Base-by-base conservation (phyloP, 2,113 vertebrate species). In the Malurus melanocephalus region DNA sequence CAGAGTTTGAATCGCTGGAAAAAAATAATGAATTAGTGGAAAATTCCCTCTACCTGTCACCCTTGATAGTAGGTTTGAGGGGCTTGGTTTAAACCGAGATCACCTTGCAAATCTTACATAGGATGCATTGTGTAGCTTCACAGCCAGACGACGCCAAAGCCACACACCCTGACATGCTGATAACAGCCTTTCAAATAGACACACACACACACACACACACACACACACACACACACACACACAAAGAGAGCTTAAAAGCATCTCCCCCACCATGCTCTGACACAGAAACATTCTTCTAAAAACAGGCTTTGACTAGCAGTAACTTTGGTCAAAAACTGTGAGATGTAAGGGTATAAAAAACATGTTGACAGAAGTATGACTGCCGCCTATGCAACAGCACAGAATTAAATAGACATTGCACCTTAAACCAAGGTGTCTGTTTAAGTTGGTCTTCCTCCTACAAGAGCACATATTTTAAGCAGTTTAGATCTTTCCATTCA, bases 91-190 rank as follows among this genome's bases (percentile, higher is more conserved):
- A 79, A 80, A 68, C 12, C 0, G 8, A 59, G 87, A 93, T 96
- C 82, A 13, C 77, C 67, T 96, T 93, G 57, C 92, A 78, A 13
- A 48, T 51, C 87, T 94, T 88, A 97, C 82, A 94, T 80, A 93
- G 61, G 68, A 45, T 72, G 91, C 52, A 94, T 97, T 98, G 97
- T 97, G 68, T 61, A n/a, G 48, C 81, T 93, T 96, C 89, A 80
- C 61, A 95, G 92, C 96, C 93, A 96, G 93, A 87, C 87, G 91
- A 97, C 90, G 84, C 95, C 96, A 96, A 91, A 96, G 76, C 61
- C 84, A 49, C 80, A 86, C 88, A 95, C 89, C 24, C 87, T 94
- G 89, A 91, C 89, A 64, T 92, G 59, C 64, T 73, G 90, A 94
- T 95, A 97, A 96, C 90, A 86, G 69, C 94, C 88, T 95, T 87